phyloP scores from a whole-genome alignment of 2,888 invertebrate species.

The Pyrocoelia pectoralis region DNA sequence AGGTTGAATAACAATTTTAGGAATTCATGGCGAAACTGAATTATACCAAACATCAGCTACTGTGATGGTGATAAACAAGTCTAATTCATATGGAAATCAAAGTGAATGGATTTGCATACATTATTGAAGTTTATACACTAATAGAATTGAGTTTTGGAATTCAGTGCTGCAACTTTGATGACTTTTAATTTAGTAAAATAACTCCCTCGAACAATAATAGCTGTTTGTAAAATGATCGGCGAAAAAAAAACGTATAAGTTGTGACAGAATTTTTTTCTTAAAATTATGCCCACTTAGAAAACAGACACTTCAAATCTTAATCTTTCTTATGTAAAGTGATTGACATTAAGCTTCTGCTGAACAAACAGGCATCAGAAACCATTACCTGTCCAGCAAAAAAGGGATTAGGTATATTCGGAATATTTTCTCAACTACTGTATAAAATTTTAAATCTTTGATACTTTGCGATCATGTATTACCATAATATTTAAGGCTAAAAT shows the following conservation, averaged over 20 bases:
- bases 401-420: not conserved
- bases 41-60: conserved; percentile 37
- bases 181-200: conserved; percentile 29
- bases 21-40: conserved; percentile 34
- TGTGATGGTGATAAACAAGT: conserved; percentile 35
- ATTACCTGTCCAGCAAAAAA: conserved; percentile 2
- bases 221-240: not conserved
- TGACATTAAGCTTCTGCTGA: conserved; percentile 31
- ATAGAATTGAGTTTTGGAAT: conserved; percentile 36
- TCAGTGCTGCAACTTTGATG: conserved; percentile 33
- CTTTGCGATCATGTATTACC: not conserved
- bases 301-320: conserved; percentile 10
- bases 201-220: conserved; percentile 16
- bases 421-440: not conserved
- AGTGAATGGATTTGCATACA: conserved; percentile 36
- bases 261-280: conserved; percentile 1
- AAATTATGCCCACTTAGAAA: not conserved
- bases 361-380: conserved; percentile 25
- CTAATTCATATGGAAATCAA: conserved; percentile 38
- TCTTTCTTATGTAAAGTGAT: conserved; percentile 24
- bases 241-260: not conserved
- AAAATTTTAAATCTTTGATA: not conserved
- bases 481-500: conserved; percentile 3
- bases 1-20: conserved; percentile 32
- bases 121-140: conserved; percentile 36